Base-by-base conservation (phyloP, 2,888 invertebrate species). In the Meghimatium bilineatum region DNA sequence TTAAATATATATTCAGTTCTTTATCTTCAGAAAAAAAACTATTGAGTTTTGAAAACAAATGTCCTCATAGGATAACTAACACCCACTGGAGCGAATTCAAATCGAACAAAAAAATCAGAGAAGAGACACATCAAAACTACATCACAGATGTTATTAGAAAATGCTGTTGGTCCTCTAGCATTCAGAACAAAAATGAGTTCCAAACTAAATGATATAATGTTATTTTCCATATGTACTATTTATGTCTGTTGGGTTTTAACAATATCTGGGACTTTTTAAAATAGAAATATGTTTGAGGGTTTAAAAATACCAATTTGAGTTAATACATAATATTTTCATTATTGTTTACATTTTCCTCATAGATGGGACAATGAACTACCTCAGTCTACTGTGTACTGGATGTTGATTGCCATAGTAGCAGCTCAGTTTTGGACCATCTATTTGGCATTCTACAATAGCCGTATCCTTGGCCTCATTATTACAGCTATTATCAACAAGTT, bases 381-480 rank as follows among this genome's bases (percentile, higher is more conserved):
- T 1, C 85, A 90, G 85, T 92, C 92, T 5, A 89, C 89, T 2
- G 85, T 90, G n/a, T 91, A 90, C 81, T 90, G 89, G 88, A 89
- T 92, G 87, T 89, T 92, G 67, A 88, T 91, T n/a, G 90, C 91
- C 12, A 87, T 91, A 32, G 88, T 87, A 12, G 86, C 88, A 26
- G 97, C 97, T 36, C 96, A 97, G 92, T 95, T 96, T 66, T 99
- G 98, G 98, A 96, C 98, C 80, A 96, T 98, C 88, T 99, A 98
- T 94, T 96, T 98, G 91, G 96, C 97, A 0, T 98, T 97, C 94
- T 99, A 98, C 94, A 98, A 98, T 94, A 97, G 98, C 81, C 95
- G 98, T 86, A 96, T 99, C 6, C 95, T 97, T 89, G 99, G 98
- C 49, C 96, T 97, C 92, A 95, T 98, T 91, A 95, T 98, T 82